phyloP scores from a whole-genome alignment of 2,888 invertebrate genomes.

The Drosophila suboccidentalis region DNA sequence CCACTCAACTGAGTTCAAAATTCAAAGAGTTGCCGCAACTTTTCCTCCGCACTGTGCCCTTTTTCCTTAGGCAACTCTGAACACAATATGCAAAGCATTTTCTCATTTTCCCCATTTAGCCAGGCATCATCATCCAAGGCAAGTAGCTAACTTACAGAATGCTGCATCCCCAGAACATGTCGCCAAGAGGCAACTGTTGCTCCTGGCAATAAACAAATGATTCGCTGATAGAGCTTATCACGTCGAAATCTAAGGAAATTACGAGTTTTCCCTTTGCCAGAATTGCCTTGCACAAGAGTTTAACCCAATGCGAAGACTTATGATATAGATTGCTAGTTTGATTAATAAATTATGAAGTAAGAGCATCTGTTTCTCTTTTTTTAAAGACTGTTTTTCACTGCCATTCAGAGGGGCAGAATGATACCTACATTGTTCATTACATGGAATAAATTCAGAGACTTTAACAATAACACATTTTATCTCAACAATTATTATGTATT shows the following conservation, averaged over 20 bases:
- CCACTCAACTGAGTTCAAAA: slow-evolving; percentile 42
- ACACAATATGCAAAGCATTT: slow-evolving; percentile 48
- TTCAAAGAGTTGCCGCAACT: slow-evolving; percentile 58
- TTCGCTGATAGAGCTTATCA: slow-evolving; percentile 34
- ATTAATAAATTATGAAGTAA: too few species aligned
- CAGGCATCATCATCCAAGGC: background rate
- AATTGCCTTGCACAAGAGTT: background rate
- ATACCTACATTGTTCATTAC: too few species aligned
- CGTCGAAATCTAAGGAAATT: slow-evolving; percentile 18
- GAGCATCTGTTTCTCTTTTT: too few species aligned
- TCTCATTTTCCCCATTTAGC: background rate
- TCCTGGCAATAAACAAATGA: slow-evolving; percentile 40
- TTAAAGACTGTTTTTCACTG: too few species aligned
- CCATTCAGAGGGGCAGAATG: too few species aligned
- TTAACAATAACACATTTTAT: too few species aligned
- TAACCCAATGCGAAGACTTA: background rate
- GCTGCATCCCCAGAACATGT: background rate
- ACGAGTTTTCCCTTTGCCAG: background rate
- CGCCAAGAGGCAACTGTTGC: slow-evolving; percentile 49
- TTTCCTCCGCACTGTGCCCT: slow-evolving; percentile 22
- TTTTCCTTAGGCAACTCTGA: slow-evolving; percentile 13
- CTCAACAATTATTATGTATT: too few species aligned
- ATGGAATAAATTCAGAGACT: too few species aligned
- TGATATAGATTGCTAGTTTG: too few species aligned
- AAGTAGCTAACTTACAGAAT: background rate